Percentiles rank a stretch among this genome's conserved stretches.
These are phyloP conservation scores for Clivina fossor DNA, from an alignment of 2,888 invertebrate species.

Conservation along the genomic window DNA sequence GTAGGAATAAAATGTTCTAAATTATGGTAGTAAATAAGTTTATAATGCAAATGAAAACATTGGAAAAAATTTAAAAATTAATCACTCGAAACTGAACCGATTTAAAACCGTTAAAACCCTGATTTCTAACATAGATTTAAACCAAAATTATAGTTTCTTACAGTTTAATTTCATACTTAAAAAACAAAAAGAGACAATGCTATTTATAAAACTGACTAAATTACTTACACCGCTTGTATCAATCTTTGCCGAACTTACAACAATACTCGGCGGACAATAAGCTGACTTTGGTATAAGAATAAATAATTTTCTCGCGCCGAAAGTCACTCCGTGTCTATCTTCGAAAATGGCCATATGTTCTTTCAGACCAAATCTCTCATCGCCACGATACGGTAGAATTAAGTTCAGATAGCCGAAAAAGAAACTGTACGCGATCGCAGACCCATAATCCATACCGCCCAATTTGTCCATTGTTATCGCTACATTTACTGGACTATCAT, in stretches of 20 bases:
- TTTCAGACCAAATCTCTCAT: conserved; percentile 47
- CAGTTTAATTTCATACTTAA: too few species aligned
- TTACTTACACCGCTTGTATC: conserved; percentile 55
- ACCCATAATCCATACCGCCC: conserved; percentile 59
- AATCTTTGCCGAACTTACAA: conserved; percentile 40
- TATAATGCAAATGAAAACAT: too few species aligned
- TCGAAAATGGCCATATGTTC: conserved; percentile 44
- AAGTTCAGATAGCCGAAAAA: conserved; percentile 65
- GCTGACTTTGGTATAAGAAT: conserved; percentile 61
- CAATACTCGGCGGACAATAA: conserved; percentile 52
- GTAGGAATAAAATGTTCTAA: too few species aligned
- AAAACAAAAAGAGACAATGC: too few species aligned
- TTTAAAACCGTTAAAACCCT: too few species aligned
- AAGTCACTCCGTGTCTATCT: conserved; percentile 55
- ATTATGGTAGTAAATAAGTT: too few species aligned
- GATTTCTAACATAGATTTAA: too few species aligned
- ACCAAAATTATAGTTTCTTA: too few species aligned
- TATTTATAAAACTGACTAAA: too few species aligned
- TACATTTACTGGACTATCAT: conserved; percentile 44
- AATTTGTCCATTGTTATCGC: conserved; percentile 47
- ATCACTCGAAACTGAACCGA: too few species aligned
- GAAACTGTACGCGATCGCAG: conserved; percentile 66
- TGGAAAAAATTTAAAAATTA: too few species aligned
- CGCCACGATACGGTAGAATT: conserved; percentile 56
- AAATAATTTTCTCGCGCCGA: conserved; percentile 61